Evolutionary conservation across 2,888 invertebrate genomes (phyloP), one percentile per base, ranked within the genome.

Genomic region (Muschampia staudingeri): DNA sequence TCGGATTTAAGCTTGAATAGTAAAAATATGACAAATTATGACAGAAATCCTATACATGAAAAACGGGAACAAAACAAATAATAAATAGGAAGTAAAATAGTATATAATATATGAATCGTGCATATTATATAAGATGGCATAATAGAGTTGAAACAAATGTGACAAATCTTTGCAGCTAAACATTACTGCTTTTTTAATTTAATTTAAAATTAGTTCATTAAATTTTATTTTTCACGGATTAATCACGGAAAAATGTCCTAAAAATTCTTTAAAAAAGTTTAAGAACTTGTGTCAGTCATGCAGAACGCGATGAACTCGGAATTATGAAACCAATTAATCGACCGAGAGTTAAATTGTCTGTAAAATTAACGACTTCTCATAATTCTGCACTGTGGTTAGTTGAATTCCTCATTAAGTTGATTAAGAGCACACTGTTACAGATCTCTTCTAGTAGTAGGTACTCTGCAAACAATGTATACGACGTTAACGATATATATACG

Each of bases 241-340:
- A 34, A 34, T 34, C 34, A 34, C 34, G 34, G 34, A 34, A 30
- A 30, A 30, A 30, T 30, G 30, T 30, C 37, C 40, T 69, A 37
- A 0, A 69, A 4, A 34, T 14, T 14, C 30, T 72, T 34, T 48
- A 6, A 16, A 16, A 12, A 69, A 77, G n/a, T 78, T 76, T 78
- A 37, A 70, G 52, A 70, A 56, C 3, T 40, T 25, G 34, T 70
- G 70, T 25, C 70, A n/a, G 25, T 25, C 52, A 78, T 73, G 44
- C 19, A 16, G 72, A 65, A 78, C 56, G 70, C 65, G 44, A 79
- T 65, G 65, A 72, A 72, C 44, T 79, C 71, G 19, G 44, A 67
- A 76, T 79, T 73, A 79, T 79, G 72, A 73, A 44, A 79, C 65
- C 79, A 65, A 79, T 79, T 73, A 79, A 79, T 79, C 79, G 65